phyloP scores from a whole-genome alignment of 1,140 invertebrate genomes.

The Drosophila truncata region DNA sequence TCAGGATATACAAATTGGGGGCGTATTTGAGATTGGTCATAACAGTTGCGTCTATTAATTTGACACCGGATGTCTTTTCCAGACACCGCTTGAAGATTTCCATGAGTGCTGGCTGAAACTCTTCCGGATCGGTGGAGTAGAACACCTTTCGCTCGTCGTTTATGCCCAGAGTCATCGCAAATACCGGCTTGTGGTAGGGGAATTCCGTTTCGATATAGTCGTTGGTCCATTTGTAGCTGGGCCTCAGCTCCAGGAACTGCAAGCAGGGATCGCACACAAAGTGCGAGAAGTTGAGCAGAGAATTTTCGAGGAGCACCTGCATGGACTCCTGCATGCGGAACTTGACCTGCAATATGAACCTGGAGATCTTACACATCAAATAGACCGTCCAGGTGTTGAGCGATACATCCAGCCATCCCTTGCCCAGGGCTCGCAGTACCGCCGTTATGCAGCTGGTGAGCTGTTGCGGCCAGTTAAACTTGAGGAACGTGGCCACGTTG shows the following conservation, averaged over 20 bases:
- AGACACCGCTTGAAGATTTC: conserved; percentile 68
- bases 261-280: conserved; percentile 73
- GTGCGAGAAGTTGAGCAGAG: conserved; percentile 62
- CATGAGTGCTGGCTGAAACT: conserved; percentile 66
- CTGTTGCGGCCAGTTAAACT: conserved; percentile 72
- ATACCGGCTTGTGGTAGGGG: conserved; percentile 66
- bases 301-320: conserved; percentile 68
- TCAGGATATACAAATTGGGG: conserved; percentile 69
- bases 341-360: conserved; percentile 73
- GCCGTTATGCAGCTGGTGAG: conserved; percentile 61
- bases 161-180: conserved; percentile 67
- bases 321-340: conserved; percentile 84
- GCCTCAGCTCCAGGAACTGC: conserved; percentile 53
- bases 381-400: conserved; percentile 69
- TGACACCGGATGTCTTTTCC: conserved; percentile 69
- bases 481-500: conserved; percentile 63
- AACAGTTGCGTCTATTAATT: conserved; percentile 61
- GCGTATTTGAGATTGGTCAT: conserved; percentile 70
- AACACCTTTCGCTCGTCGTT: conserved; percentile 58
- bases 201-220: conserved; percentile 74
- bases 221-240: conserved; percentile 66
- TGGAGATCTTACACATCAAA: conserved; percentile 75
- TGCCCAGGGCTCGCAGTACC: conserved; percentile 65
- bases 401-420: conserved; percentile 78
- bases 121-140: conserved; percentile 76